phyloP scores from a whole-genome alignment of 2,888 invertebrate species.

The Automeris io region DNA sequence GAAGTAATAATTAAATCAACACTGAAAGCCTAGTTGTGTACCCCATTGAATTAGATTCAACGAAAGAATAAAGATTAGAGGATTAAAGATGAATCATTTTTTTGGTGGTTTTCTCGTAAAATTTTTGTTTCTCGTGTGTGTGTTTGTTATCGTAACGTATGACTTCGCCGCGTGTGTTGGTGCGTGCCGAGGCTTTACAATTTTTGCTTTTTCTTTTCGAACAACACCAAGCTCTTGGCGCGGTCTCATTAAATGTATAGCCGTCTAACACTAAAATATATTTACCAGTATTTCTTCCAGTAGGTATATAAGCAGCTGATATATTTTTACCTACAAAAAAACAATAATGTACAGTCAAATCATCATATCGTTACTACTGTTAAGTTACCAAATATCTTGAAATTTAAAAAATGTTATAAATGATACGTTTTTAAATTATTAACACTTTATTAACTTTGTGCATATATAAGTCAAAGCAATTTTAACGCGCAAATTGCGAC shows the following conservation, averaged over 20 bases:
- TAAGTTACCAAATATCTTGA: too few species aligned
- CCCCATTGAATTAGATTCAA: neutral
- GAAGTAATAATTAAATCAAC: too few species aligned
- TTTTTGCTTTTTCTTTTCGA: constrained; percentile 29
- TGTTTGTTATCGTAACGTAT: constrained; percentile 35
- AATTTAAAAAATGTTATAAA: too few species aligned
- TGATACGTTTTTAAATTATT: too few species aligned
- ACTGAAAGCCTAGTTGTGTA: neutral
- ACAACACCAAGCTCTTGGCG: constrained; percentile 42
- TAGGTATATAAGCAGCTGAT: constrained; percentile 51
- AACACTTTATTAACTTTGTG: too few species aligned
- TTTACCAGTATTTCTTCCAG: constrained; percentile 36
- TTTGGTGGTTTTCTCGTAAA: constrained; percentile 44
- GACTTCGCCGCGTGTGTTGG: constrained; percentile 47
- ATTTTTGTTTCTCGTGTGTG: constrained; percentile 49
- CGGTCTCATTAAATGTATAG: constrained; percentile 40
- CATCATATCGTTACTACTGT: too few species aligned
- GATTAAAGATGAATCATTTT: constrained; percentile 36
- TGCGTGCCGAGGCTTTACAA: constrained; percentile 48
- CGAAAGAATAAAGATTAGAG: neutral
- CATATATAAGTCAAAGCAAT: too few species aligned
- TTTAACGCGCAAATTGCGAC: too few species aligned
- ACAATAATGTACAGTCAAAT: neutral
- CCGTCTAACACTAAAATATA: constrained; percentile 46
- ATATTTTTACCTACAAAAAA: constrained; percentile 35